A percentile compares a stretch with the other conserved stretches of the same genome.
These are phyloP conservation scores for Torymus texanus DNA, from an alignment of 2,888 invertebrate genomes.

Conservation along the genomic window DNA sequence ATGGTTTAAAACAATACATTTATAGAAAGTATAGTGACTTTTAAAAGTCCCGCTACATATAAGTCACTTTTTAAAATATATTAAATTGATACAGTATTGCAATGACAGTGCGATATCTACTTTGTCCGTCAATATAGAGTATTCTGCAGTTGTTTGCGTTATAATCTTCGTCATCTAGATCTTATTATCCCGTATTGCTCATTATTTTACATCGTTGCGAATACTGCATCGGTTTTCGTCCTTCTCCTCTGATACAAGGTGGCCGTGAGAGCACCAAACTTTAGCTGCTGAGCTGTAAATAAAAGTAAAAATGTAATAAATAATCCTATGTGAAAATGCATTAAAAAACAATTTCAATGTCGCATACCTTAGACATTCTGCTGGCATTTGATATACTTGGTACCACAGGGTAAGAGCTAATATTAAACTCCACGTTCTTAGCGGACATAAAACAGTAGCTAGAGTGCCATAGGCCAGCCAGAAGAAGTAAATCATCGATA, in stretches of 20 bases:
- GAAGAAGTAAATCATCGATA: constrained; percentile 80
- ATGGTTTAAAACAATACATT: too few species aligned
- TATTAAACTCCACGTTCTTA: constrained; percentile 87
- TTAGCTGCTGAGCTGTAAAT: constrained; percentile 63
- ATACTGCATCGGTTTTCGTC: constrained; percentile 44
- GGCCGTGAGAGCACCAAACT: constrained; percentile 61
- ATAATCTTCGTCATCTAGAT: constrained; percentile 1
- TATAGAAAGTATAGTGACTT: too few species aligned
- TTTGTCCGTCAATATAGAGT: constrained; percentile 5
- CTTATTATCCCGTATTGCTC: constrained; percentile 39
- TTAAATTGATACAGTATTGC: too few species aligned
- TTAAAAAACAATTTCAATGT: constrained; percentile 5
- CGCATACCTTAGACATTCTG: constrained; percentile 79
- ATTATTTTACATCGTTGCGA: constrained; percentile 43
- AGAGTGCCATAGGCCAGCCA: constrained; percentile 88
- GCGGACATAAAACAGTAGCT: constrained; percentile 85
- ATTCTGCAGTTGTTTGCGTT: constrained; percentile 9
- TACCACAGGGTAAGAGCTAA: constrained; percentile 83
- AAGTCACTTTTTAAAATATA: too few species aligned
- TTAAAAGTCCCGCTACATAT: too few species aligned
- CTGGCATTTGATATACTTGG: constrained; percentile 79
- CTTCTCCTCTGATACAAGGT: constrained; percentile 50
- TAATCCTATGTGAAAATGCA: constrained; percentile 21
- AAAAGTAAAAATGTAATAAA: constrained; percentile 20
- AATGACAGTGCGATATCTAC: too few species aligned